Evolutionary conservation across 92 coral and sea anemone species (phyloP).

Genomic region (Scolanthus callimorphus): DNA sequence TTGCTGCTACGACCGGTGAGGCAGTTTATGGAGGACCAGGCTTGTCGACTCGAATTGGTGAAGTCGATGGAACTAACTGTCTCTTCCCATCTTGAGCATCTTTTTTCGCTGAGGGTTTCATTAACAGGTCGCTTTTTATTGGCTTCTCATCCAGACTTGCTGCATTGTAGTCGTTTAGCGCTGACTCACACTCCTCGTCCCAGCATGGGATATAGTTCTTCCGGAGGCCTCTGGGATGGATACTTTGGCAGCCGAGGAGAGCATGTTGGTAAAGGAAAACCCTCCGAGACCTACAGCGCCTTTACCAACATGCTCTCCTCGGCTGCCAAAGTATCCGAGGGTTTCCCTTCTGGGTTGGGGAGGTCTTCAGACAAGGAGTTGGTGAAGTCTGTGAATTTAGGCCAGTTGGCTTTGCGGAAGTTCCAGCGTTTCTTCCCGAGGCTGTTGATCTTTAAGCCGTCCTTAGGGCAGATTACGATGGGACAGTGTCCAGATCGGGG

Average conservation of each 20-base stretch:
- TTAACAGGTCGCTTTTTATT: constrained; percentile 9
- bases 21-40: constrained; percentile 10
- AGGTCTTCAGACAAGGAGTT: too few relatives aligned
- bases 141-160: constrained; percentile 9
- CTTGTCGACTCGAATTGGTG: constrained; percentile 14
- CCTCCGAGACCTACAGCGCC: too few relatives aligned
- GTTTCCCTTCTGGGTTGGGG: too few relatives aligned
- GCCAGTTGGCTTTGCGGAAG: too few relatives aligned
- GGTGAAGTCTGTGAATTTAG: too few relatives aligned
- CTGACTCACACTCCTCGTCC: constrained; percentile 18
- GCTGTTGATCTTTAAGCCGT: too few relatives aligned
- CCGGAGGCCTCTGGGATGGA: constrained; percentile 28
- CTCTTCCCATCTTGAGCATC: constrained; percentile 17
- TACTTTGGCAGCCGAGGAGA: constrained; percentile 31
- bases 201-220: constrained; percentile 17
- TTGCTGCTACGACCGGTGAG: constrained; percentile 13
- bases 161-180: constrained; percentile 2
- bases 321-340: constrained; percentile 33
- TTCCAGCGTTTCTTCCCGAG: too few relatives aligned
- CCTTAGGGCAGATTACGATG: too few relatives aligned
- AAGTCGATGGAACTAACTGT: constrained; percentile 11
- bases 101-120: constrained; percentile 11
- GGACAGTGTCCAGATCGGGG: too few relatives aligned
- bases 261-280: constrained; percentile 21
- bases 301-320: constrained; percentile 24